Conservation (phyloP, 30 jellyfish, hydroid and myxozoan species). For the Aurelia coerulea region DNA sequence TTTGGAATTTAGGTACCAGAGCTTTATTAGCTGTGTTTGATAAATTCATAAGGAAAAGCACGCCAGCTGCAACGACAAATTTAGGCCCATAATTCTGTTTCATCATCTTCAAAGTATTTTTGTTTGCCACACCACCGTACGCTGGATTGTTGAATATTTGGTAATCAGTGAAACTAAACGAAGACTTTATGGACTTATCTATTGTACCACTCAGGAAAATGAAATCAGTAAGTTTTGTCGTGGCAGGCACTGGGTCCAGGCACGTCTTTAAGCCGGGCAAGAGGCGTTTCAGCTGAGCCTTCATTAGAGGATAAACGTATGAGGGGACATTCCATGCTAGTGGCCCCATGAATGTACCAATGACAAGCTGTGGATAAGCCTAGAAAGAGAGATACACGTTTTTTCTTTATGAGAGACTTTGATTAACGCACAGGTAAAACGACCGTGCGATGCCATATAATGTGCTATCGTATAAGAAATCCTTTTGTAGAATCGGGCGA, state of each 20-base stretch:
- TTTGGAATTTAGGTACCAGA: not conserved
- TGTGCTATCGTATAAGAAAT: too few relatives aligned
- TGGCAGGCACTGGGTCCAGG: slow-evolving; percentile 13
- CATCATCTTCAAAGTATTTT: slow-evolving; percentile 56
- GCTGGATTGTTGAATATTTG: slow-evolving; percentile 46
- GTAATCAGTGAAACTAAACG: slow-evolving; percentile 25
- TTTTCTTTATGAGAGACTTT: too few relatives aligned
- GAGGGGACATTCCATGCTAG: slow-evolving; percentile 10
- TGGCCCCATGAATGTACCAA: slow-evolving; percentile 13
- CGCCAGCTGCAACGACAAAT: slow-evolving; percentile 65
- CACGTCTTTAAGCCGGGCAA: slow-evolving; percentile 43
- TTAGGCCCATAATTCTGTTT: slow-evolving; percentile 65
- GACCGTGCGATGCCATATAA: too few relatives aligned
- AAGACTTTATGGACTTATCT: slow-evolving; percentile 56
- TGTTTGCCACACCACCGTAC: slow-evolving; percentile 42
- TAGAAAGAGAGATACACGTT: not conserved
- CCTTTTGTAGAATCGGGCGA: too few relatives aligned
- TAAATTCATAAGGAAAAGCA: slow-evolving; percentile 34
- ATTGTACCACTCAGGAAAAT: slow-evolving; percentile 53
- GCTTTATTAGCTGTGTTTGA: not conserved
- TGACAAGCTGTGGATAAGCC: slow-evolving; percentile 32
- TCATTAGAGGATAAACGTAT: not conserved
- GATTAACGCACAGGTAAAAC: too few relatives aligned
- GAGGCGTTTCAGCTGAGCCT: slow-evolving; percentile 1
- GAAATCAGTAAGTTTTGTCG: slow-evolving; percentile 27